These are phyloP conservation scores for Athripsodes cinereus DNA, from an alignment of 2,888 invertebrate genomes.

Conservation along the genomic window DNA sequence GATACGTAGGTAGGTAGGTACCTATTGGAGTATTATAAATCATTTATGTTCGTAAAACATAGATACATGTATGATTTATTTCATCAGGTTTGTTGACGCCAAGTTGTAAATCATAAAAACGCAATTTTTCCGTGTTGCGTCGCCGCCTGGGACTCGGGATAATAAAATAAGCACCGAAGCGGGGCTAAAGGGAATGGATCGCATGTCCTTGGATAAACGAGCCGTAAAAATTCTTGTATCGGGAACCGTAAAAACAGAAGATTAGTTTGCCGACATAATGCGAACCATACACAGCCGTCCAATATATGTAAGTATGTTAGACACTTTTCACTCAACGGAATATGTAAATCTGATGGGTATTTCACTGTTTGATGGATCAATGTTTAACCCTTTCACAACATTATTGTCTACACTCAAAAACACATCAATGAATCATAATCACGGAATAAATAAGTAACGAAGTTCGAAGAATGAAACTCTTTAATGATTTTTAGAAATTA, in stretches of 20 bases:
- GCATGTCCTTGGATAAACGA: neutral
- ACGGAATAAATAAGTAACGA: no score
- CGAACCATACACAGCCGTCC: no score
- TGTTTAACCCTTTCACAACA: no score
- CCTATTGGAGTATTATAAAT: neutral
- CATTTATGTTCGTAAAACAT: neutral
- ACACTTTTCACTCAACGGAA: no score
- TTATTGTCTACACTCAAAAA: no score
- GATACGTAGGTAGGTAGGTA: no score
- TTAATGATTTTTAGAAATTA: no score
- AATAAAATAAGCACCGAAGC: neutral
- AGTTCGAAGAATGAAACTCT: no score
- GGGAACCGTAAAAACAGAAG: neutral
- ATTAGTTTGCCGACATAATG: neutral
- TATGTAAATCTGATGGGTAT: no score
- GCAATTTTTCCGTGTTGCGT: neutral
- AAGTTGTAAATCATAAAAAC: neutral
- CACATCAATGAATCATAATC: no score
- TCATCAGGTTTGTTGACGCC: neutral
- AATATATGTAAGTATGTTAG: no score
- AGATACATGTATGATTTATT: neutral
- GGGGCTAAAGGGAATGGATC: neutral
- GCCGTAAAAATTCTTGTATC: neutral
- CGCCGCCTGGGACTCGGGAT: neutral
- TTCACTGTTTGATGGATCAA: no score